phyloP scores from a whole-genome alignment of 1,140 invertebrate species.

The Stegodyphus dumicola region DNA sequence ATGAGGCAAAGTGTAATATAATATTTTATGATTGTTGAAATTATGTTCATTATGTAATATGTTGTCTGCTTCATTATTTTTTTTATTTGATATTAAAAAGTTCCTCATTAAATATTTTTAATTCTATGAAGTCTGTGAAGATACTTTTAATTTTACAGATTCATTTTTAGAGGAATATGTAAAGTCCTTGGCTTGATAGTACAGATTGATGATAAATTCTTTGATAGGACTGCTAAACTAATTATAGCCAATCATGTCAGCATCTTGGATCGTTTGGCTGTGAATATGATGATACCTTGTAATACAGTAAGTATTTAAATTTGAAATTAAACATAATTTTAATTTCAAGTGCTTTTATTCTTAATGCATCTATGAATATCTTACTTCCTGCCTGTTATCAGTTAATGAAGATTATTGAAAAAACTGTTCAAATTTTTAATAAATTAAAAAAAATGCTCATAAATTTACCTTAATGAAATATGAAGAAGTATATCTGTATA shows the following conservation, averaged over 20 bases:
- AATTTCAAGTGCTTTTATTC: background rate
- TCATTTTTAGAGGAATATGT: conserved; percentile 25
- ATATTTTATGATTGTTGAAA: too few species aligned
- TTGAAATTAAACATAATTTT: background rate
- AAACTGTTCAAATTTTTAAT: background rate
- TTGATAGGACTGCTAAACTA: conserved; percentile 34
- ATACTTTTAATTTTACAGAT: conserved; percentile 17
- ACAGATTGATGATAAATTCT: conserved; percentile 34
- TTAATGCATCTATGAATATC: background rate
- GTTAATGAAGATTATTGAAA: background rate
- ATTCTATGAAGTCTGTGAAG: background rate
- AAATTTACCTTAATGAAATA: too few species aligned
- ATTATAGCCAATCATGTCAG: conserved; percentile 57
- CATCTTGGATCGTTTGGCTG: conserved; percentile 37
- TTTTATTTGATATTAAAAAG: too few species aligned
- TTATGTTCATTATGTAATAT: too few species aligned
- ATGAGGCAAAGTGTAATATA: too few species aligned
- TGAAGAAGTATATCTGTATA: too few species aligned
- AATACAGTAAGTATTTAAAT: conserved; percentile 19
- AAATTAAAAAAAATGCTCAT: background rate
- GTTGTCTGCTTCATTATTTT: too few species aligned
- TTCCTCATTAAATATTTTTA: too few species aligned
- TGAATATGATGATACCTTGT: conserved; percentile 42
- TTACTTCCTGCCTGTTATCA: background rate
- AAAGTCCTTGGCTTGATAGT: conserved; percentile 41